A percentile compares a stretch with the other conserved stretches of the same genome.
Conservation (phyloP, 2,113 vertebrate species). For the Andinoacara biseriatus region DNA sequence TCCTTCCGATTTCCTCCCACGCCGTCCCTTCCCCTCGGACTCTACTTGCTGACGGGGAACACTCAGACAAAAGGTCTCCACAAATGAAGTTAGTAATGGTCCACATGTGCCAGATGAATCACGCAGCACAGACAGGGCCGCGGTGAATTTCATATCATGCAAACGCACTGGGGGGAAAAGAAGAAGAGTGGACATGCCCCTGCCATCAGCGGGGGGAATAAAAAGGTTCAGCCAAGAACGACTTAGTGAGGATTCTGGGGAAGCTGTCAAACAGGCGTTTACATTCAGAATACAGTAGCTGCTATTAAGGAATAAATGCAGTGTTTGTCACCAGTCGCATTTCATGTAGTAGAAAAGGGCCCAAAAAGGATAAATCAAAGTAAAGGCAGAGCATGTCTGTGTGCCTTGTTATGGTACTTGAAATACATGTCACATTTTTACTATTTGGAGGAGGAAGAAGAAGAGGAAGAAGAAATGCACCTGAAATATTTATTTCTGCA, state of each 20-base stretch:
- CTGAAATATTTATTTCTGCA: neutral
- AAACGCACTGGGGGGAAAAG: neutral
- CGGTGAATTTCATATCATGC: conserved; percentile 35
- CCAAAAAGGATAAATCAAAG: neutral
- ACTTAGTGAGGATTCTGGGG: neutral
- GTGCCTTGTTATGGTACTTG: neutral
- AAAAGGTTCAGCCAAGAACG: neutral
- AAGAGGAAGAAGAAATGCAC: neutral
- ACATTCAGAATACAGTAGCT: neutral
- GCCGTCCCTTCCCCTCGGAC: conserved; percentile 16
- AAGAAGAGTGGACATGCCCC: neutral
- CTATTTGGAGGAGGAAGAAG: neutral
- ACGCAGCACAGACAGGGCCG: conserved; percentile 35
- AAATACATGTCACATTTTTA: neutral
- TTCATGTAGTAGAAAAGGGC: neutral
- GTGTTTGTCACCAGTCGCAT: too few relatives aligned
- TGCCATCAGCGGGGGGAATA: neutral
- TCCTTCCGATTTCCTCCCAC: conserved; percentile 13
- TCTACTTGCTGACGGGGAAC: conserved; percentile 22
- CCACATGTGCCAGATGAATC: conserved; percentile 68
- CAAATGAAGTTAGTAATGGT: conserved; percentile 74
- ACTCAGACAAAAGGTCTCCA: conserved; percentile 54
- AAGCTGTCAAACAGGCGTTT: neutral
- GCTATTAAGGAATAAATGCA: neutral
- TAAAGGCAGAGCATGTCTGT: neutral